These are phyloP conservation scores for Leucoraja ocellata DNA, from an alignment of 2,797 vertebrate genomes.

Conservation along the genomic window DNA sequence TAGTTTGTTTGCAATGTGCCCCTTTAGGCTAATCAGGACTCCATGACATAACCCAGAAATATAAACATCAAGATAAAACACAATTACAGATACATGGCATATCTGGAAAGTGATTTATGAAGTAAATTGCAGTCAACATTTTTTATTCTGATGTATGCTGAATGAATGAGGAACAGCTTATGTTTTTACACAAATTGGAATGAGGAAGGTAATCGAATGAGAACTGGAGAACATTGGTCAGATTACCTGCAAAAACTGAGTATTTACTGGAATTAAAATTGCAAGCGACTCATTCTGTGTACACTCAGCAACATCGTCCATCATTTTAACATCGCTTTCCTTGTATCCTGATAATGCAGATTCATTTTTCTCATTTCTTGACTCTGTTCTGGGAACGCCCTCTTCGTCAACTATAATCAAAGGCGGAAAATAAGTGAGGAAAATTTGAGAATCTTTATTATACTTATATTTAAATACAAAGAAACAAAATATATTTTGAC, in stretches of 20 bases:
- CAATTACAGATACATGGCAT: not conserved
- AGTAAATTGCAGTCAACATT: not conserved
- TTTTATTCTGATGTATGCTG: not conserved
- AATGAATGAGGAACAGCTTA: not conserved
- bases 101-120: not conserved
- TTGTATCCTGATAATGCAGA: constrained; percentile 52
- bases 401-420: constrained; percentile 65
- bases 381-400: constrained; percentile 56
- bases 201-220: not conserved
- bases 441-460: not conserved
- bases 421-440: constrained; percentile 56
- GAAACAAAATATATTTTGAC: not conserved
- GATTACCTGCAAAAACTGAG: constrained; percentile 50
- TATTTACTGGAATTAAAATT: constrained; percentile 54
- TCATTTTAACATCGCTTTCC: constrained; percentile 64
- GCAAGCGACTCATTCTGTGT: constrained; percentile 53
- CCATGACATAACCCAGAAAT: not conserved
- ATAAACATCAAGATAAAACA: not conserved
- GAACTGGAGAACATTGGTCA: not conserved
- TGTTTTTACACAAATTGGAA: not conserved
- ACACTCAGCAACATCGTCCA: constrained; percentile 55
- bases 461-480: not conserved
- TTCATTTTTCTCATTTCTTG: constrained; percentile 56
- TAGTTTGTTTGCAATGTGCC: not conserved
- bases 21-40: not conserved